Evolutionary conservation across 2,113 vertebrate genomes (phyloP), one percentile per base, ranked within the genome.

Genomic region (Nibea albiflora): DNA sequence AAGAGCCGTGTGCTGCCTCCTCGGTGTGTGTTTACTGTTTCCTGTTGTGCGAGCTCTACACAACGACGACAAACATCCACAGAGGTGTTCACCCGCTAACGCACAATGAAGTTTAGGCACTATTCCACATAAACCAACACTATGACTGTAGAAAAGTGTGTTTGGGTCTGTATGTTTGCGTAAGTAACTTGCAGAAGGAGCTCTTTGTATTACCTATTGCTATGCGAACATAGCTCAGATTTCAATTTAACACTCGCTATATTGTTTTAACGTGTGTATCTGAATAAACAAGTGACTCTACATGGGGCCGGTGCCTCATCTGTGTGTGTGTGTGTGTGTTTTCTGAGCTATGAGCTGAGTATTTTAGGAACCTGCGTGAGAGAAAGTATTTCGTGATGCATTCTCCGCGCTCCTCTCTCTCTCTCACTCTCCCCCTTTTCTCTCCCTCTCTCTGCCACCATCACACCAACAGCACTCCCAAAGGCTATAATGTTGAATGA

Each of bases 361-460:
- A 78, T 88, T 81, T 90, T 88, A 68, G 74, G 62, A 73, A 56
- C 49, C 64, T 73, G 72, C 31, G 54, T 75, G 49, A 76, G 44
- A 73, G 77, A 74, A 60, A 63, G 78, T 66, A 12, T 47, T 68
- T 31, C 15, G 17, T 66, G 62, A 39, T 53, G 53, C 49, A 67
- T 53, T 62, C 39, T 53, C 24, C 0, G 2, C 49, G 19, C 56
- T 46, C n/a, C 42, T 66, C 22, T 70, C 74, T 52, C 35, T 35
- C 35, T 35, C 35, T 35, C 35, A 8, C 31, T 7, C 5, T 7
- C 31, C 7, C 31, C 31, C 5, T 1, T 7, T 8, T 61, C 44
- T 19, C 57, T 74, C 74, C 20, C 8, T n/a, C n/a, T n/a, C n/a
- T 19, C 61, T 62, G 35, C 47, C 62, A 12, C 75, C 64, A 12